Evolutionary conservation across 2,797 vertebrate species (phyloP).

Genomic region (Acanthurus leucopareius): DNA sequence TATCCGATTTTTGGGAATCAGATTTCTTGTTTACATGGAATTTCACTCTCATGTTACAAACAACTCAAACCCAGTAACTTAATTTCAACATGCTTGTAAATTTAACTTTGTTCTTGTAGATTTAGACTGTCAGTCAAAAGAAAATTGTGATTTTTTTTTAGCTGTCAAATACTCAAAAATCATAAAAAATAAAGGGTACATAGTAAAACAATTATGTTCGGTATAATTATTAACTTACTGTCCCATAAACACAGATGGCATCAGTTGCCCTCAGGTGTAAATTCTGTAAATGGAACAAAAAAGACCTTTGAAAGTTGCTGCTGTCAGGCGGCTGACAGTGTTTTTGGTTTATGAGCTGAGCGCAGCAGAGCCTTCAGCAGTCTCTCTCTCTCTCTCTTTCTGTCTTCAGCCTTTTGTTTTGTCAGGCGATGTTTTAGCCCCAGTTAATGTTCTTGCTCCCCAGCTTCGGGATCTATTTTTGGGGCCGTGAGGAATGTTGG

Average conservation of each 20-base stretch:
- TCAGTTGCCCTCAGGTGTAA: background rate
- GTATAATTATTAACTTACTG: background rate
- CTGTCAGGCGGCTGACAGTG: conserved; percentile 9
- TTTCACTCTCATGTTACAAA: background rate
- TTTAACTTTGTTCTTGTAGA: no score
- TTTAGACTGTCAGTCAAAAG: no score
- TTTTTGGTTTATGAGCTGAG: conserved; percentile 30
- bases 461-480: conserved; percentile 74
- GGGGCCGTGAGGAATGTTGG: conserved; percentile 73
- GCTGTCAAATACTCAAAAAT: background rate
- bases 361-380: conserved; percentile 15
- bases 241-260: background rate
- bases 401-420: conserved; percentile 58
- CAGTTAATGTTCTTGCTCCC: conserved; percentile 49
- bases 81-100: no score
- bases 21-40: background rate
- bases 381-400: background rate
- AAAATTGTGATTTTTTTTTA: no score
- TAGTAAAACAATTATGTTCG: background rate
- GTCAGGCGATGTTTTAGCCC: conserved; percentile 49
- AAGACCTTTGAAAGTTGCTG: background rate
- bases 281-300: background rate
- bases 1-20: background rate
- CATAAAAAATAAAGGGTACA: no score
- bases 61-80: background rate